Conservation (phyloP, 2,113 vertebrate species). For the Stictonetta naevosa region DNA sequence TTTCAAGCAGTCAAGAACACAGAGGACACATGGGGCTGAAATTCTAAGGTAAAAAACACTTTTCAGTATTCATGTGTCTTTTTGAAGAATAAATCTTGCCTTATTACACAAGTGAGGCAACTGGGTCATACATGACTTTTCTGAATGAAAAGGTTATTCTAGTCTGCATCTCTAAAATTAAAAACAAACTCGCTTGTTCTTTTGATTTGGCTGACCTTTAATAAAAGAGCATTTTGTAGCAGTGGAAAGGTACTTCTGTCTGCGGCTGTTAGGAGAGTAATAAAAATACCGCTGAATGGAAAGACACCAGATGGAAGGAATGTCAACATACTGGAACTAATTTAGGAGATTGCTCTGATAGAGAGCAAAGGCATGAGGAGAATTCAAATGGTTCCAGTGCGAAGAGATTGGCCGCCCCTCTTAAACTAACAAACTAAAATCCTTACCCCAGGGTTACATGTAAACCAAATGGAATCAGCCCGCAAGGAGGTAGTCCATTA, state of each 20-base stretch:
- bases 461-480: constrained; percentile 66
- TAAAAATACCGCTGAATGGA: constrained; percentile 71
- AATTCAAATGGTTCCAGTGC: constrained; percentile 65
- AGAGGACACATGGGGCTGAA: background rate
- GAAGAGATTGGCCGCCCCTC: constrained; percentile 48
- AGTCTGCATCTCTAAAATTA: constrained; percentile 64
- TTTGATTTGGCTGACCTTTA: constrained; percentile 73
- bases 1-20: background rate
- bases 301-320: constrained; percentile 73
- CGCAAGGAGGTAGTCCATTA: constrained; percentile 33
- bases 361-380: constrained; percentile 70
- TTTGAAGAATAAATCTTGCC: constrained; percentile 34
- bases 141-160: constrained; percentile 67
- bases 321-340: constrained; percentile 75
- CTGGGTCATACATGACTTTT: constrained; percentile 45
- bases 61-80: background rate
- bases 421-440: constrained; percentile 73
- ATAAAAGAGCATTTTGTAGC: constrained; percentile 67
- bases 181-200: constrained; percentile 46
- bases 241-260: constrained; percentile 72
- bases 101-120: constrained; percentile 39
- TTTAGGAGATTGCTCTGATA: constrained; percentile 72
- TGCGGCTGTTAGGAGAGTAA: constrained; percentile 69
- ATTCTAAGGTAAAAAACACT: background rate
- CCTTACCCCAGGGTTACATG: constrained; percentile 63